Percentiles rank a stretch among this genome's conserved stretches.
Evolutionary conservation across 2,888 invertebrate genomes (phyloP).

Genomic region (Uropetala carovei): DNA sequence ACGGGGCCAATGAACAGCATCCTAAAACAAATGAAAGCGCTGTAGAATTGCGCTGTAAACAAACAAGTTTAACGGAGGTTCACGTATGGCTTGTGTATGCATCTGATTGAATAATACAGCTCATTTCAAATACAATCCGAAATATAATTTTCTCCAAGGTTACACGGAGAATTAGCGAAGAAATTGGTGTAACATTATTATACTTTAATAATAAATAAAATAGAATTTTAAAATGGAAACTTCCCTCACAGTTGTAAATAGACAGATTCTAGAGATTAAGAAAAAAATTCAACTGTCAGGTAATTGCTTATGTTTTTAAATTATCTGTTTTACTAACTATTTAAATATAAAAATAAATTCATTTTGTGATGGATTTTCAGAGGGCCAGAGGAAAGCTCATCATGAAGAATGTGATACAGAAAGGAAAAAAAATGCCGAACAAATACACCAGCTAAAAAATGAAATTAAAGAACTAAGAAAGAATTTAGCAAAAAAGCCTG

Average conservation of each 20-base stretch:
- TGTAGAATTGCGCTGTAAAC: conserved; percentile 50
- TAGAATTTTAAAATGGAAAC: conserved; percentile 74
- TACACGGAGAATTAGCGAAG: neutral
- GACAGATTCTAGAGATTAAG: conserved; percentile 89
- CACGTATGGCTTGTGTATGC: neutral
- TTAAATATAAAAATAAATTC: neutral
- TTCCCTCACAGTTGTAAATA: conserved; percentile 81
- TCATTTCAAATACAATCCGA: neutral
- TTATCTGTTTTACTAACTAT: conserved; percentile 64
- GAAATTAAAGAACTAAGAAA: conserved; percentile 82
- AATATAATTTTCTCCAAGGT: neutral
- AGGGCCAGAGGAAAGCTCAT: conserved; percentile 90
- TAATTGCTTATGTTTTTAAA: conserved; percentile 73
- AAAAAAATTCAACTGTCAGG: conserved; percentile 91
- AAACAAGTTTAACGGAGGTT: neutral
- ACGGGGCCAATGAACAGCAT: too few relatives aligned
- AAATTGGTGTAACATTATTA: neutral
- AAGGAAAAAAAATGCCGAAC: conserved; percentile 83
- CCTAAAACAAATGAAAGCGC: conserved; percentile 27
- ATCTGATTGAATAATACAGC: neutral
- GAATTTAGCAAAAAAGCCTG: conserved; percentile 77
- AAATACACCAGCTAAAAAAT: conserved; percentile 84
- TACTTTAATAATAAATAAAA: neutral
- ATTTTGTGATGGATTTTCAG: conserved; percentile 74
- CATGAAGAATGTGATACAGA: conserved; percentile 88